Percentiles rank a stretch among this genome's conserved stretches.
These are phyloP conservation scores for Lasioglossum lativentre DNA, from an alignment of 2,888 invertebrate species.

Conservation along the genomic window DNA sequence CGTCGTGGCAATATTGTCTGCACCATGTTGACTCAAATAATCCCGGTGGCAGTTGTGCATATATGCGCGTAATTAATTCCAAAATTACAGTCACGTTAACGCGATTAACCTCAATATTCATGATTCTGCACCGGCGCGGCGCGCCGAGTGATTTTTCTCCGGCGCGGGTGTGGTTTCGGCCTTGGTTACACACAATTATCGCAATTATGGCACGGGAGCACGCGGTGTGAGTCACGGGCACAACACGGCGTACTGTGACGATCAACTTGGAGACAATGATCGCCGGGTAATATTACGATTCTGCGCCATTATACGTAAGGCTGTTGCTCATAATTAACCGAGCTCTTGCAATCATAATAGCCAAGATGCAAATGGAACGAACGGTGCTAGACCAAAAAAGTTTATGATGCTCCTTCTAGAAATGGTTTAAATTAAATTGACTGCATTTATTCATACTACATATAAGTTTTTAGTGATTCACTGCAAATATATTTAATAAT, in stretches of 20 bases:
- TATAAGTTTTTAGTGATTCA: background rate
- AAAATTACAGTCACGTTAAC: constrained; percentile 38
- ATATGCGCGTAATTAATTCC: constrained; percentile 25
- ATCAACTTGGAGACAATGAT: constrained; percentile 43
- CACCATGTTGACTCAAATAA: constrained; percentile 13
- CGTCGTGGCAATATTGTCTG: background rate
- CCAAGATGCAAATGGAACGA: background rate
- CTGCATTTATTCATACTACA: background rate
- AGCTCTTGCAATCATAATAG: background rate
- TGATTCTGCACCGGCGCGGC: constrained; percentile 20
- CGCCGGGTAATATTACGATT: constrained; percentile 23
- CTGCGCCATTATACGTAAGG: constrained; percentile 31
- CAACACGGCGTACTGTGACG: background rate
- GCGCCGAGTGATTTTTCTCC: constrained; percentile 46
- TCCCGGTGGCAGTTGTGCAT: background rate
- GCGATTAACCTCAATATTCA: constrained; percentile 56
- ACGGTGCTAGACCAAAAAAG: background rate
- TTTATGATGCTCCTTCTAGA: too few relatives aligned
- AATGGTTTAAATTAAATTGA: background rate
- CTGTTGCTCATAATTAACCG: background rate
- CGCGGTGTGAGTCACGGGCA: constrained; percentile 59
- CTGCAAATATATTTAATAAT: background rate
- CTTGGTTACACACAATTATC: constrained; percentile 78
- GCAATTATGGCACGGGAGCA: constrained; percentile 64
- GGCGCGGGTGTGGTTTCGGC: constrained; percentile 75